A percentile compares a stretch with the other conserved stretches of the same genome.
These are phyloP conservation scores for Ia io DNA, from an alignment of 2,113 vertebrate species.

Conservation along the genomic window DNA sequence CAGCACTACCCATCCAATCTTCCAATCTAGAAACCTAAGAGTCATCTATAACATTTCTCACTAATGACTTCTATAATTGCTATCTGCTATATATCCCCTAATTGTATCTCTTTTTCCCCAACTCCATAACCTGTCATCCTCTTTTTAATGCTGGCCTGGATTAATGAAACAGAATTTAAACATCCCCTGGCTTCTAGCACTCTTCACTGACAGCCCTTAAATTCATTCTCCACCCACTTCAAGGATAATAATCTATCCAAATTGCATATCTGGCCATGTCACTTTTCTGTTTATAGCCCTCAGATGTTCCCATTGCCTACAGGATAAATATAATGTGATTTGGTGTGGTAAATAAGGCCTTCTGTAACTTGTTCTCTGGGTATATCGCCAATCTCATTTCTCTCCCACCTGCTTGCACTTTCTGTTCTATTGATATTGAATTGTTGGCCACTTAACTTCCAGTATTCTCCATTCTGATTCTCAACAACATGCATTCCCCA, in stretches of 20 bases:
- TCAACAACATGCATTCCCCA: neutral
- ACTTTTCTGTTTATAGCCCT: neutral
- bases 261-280: neutral
- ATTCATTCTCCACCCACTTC: neutral
- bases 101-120: neutral
- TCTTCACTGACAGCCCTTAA: neutral
- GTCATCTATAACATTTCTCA: neutral
- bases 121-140: neutral
- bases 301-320: neutral
- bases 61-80: neutral
- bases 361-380: neutral
- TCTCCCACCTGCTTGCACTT: neutral
- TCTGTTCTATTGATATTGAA: neutral
- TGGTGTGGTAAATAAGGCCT: neutral
- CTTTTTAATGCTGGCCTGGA: neutral
- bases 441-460: neutral
- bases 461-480: neutral
- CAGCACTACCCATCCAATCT: neutral
- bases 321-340: neutral
- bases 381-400: neutral
- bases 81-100: neutral
- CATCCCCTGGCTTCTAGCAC: neutral
- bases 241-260: neutral
- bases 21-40: neutral
- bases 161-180: neutral